These are phyloP conservation scores for Acanthisitta chloris DNA, from an alignment of 2,113 vertebrate species.

Conservation along the genomic window DNA sequence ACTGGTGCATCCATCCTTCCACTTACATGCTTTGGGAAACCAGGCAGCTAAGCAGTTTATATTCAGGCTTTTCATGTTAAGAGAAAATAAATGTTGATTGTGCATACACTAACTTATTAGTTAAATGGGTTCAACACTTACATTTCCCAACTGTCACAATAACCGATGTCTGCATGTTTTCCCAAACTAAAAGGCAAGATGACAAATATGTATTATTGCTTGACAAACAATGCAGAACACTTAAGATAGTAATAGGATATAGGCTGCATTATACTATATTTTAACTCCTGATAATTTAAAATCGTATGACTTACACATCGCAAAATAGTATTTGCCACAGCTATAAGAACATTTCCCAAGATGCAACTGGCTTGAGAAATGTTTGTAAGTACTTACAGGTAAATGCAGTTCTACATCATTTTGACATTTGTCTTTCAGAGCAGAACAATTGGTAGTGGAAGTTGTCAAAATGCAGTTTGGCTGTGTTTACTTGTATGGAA, in stretches of 20 bases:
- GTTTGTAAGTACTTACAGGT: neutral
- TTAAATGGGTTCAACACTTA: conserved; percentile 3
- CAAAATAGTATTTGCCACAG: neutral
- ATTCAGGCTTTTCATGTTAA: neutral
- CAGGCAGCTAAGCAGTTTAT: neutral
- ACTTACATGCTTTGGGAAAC: neutral
- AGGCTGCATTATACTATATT: neutral
- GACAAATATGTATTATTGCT: neutral
- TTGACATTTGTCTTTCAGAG: conserved; percentile 17
- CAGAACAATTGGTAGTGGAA: neutral
- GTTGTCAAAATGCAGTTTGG: neutral
- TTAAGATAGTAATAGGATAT: neutral
- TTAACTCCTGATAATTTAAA: neutral
- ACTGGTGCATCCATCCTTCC: neutral
- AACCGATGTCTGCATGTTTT: neutral
- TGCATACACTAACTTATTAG: neutral
- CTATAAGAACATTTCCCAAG: neutral
- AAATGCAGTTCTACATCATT: neutral
- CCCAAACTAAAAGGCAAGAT: neutral
- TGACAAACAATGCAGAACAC: neutral
- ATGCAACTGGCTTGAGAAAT: neutral
- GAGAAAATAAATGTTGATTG: conserved; percentile 14
- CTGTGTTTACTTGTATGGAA: neutral
- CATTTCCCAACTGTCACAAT: neutral
- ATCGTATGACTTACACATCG: neutral